Evolutionary conservation across 2,113 vertebrate genomes (phyloP), one percentile per base, ranked within the genome.

Genomic region (Hippocampus abdominalis): DNA sequence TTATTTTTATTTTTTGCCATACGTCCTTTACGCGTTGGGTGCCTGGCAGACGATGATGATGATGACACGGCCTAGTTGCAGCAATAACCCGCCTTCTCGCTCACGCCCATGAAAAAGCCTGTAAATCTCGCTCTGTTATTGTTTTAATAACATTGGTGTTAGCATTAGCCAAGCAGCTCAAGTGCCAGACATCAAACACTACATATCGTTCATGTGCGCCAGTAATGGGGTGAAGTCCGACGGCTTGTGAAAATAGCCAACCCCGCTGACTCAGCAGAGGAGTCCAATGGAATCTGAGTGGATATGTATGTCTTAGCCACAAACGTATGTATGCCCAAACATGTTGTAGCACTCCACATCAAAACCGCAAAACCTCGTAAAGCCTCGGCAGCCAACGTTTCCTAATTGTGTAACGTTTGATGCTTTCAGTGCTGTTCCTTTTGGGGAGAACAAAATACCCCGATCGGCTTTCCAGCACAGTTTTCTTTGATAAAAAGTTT

Each of bases 321-420:
- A 70, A n/a, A 70, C 67, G 62, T 63, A 71, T 46, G 53, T 68
- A 68, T 39, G 87, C 73, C 64, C 66, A 74, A 86, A 40, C 61
- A 76, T 71, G 71, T 81, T 87, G 79, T 66, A 21, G 73, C 71
- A 75, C 74, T 68, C 78, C 60, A 82, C 86, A 77, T 69, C 27
- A 76, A 82, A 67, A 91, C 90, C 92, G 77, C 89, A 90, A 39
- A 86, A 77, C 4, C 84, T 74, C 71, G 78, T 91, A 85, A 91
- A 91, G 77, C 70, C 70, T 39, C 63, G 69, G 75, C 79, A 73
- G 75, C 73, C 85, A 60, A 44, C 51, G 63, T 84, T 86, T 68
- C 62, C 81, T 80, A 83, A 83, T 82, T 81, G 71, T 69, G 74
- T 73, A 78, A 64, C 13, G 5, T 64, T 64, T 63, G 68, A 87